Base-by-base conservation (phyloP, 2,797 vertebrate species). In the Microcaecilia unicolor region DNA sequence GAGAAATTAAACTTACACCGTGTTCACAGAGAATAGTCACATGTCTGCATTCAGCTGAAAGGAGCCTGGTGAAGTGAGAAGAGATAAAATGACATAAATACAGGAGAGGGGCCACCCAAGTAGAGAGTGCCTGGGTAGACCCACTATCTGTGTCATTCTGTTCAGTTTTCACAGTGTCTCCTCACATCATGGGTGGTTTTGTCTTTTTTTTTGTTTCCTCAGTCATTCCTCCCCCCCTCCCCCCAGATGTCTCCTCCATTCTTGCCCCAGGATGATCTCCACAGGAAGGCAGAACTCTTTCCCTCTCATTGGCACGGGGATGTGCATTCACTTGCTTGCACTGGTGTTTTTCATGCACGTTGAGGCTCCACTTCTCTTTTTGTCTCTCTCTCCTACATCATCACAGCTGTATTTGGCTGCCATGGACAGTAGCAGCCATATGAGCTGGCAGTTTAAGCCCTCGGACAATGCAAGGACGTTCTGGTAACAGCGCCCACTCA, bases 361-460 rank as follows among this genome's bases (percentile, higher is more conserved):
- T 84, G 76, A 85, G 80, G 78, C 78, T 62, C 50, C 79, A 55
- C 73, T 82, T 78, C 55, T 90, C 72, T 85, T 80, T 89, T 87
- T 73, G 64, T 92, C 83, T 92, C 75, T 82, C 76, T 81, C 70
- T 79, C 74, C 78, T 78, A 76, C 82, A 60, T 76, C 84, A 76
- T 86, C 81, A 69, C 85, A 96, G 95, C 87, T 92, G 80, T 97
- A 91, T 91, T 91, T 94, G 89, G 87, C 88, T 73, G 88, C 91
- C 72, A 76, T 82, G 80, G 91, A 93, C 83, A 90, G 81, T 94
- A 87, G 85, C 84, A 87, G 89, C 81, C 89, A 80, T 76, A 79
- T 84, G 70, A 89, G 86, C 84, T 95, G 93, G 92, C 92, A 90
- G 82, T 86, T 95, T 93, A 96, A 93, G 85, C 91, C 92, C 74